These are phyloP conservation scores for Imbricaverruca yamaguchii DNA, from an alignment of 2,888 invertebrate genomes.

Conservation along the genomic window DNA sequence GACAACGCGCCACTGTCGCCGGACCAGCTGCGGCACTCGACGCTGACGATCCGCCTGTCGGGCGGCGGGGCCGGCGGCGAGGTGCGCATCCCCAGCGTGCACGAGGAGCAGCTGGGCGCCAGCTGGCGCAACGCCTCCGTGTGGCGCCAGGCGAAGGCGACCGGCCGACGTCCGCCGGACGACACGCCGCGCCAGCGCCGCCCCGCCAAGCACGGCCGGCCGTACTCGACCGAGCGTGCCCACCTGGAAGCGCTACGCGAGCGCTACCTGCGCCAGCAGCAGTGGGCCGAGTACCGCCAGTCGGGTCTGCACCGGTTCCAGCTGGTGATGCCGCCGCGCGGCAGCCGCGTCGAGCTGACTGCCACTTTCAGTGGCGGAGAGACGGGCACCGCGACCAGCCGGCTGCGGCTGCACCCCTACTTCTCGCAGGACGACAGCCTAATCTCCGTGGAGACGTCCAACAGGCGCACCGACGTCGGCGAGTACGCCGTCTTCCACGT, in stretches of 20 bases:
- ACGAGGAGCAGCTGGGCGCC: constrained; percentile 23
- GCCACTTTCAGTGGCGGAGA: constrained; percentile 24
- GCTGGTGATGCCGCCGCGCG: constrained; percentile 23
- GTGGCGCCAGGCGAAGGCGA: neutral
- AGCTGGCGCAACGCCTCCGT: constrained; percentile 22
- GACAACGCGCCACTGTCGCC: constrained; percentile 72
- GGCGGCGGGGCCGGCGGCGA: neutral
- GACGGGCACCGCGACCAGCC: constrained; percentile 1
- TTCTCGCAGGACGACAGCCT: neutral
- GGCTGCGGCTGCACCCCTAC: neutral
- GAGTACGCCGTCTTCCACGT: constrained; percentile 51
- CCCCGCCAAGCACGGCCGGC: neutral
- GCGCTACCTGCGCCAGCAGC: constrained; percentile 23
- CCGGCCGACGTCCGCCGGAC: neutral
- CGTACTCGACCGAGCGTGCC: neutral
- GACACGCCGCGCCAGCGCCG: neutral
- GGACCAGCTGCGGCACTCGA: constrained; percentile 55
- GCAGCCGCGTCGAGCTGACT: constrained; percentile 23
- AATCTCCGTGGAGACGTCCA: constrained; percentile 38
- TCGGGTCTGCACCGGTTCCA: constrained; percentile 26
- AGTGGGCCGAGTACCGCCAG: constrained; percentile 27
- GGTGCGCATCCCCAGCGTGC: neutral
- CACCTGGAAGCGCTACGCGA: neutral
- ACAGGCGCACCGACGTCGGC: constrained; percentile 42
- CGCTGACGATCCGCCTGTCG: constrained; percentile 51